Conservation (phyloP, 2,888 invertebrate genomes). For the Caenorhabditis afra region DNA sequence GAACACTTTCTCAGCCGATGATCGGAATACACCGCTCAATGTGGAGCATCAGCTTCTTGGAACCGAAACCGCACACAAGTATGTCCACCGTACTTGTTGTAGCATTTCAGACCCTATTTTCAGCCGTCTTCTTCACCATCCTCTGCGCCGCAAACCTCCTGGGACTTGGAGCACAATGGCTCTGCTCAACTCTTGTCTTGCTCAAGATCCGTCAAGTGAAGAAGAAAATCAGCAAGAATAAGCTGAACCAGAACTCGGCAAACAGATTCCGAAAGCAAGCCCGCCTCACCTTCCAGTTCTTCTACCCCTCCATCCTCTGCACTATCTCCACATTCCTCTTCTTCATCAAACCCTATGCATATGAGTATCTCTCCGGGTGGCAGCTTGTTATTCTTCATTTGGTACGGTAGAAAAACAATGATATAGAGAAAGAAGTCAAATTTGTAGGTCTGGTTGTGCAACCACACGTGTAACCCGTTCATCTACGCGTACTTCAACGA, state of each 20-base stretch:
- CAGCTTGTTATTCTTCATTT: constrained; percentile 73
- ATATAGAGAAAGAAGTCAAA: neutral
- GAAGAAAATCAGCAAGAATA: constrained; percentile 77
- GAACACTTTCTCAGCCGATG: constrained; percentile 72
- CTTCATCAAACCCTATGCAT: constrained; percentile 74
- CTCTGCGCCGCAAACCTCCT: constrained; percentile 65
- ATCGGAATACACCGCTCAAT: constrained; percentile 72
- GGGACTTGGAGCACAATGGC: constrained; percentile 71
- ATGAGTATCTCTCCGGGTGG: constrained; percentile 63
- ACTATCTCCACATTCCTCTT: constrained; percentile 76
- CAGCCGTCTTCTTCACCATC: constrained; percentile 66
- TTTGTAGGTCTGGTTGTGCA: constrained; percentile 74
- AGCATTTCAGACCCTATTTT: constrained; percentile 29
- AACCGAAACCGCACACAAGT: constrained; percentile 54
- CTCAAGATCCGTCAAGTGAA: constrained; percentile 77
- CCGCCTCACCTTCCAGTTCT: constrained; percentile 78
- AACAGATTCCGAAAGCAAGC: constrained; percentile 79
- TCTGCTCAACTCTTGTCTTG: constrained; percentile 75
- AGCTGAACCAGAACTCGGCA: constrained; percentile 78
- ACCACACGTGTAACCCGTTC: constrained; percentile 78
- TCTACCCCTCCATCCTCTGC: constrained; percentile 78
- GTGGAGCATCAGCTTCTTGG: constrained; percentile 73
- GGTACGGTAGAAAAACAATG: constrained; percentile 52
- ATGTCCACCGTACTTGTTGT: constrained; percentile 5
- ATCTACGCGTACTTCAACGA: constrained; percentile 80